These are phyloP conservation scores for Platycnemis pennipes DNA, from an alignment of 2,888 invertebrate genomes.

Conservation along the genomic window DNA sequence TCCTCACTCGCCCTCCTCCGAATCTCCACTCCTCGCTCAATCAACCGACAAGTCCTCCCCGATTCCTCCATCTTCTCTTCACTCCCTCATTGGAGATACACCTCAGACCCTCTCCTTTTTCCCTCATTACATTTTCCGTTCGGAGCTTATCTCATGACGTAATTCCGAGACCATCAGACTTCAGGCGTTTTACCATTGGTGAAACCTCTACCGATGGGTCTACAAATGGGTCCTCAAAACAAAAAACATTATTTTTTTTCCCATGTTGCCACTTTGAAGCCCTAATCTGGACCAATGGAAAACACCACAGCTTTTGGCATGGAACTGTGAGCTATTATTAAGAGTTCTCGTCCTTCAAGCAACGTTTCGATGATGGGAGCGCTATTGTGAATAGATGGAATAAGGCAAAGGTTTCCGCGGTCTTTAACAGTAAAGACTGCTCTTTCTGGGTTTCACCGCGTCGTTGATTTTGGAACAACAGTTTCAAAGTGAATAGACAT, in stretches of 20 bases:
- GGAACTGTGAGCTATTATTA: no score
- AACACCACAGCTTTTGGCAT: no score
- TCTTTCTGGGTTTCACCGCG: no score
- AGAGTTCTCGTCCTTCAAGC: neutral
- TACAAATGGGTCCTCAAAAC: neutral
- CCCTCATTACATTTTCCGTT: neutral
- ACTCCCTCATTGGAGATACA: neutral
- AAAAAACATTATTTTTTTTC: neutral
- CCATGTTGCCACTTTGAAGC: no score
- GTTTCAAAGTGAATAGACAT: no score
- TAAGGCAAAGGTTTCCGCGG: no score
- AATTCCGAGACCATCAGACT: neutral
- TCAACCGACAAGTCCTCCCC: neutral
- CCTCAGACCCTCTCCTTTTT: neutral
- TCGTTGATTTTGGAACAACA: no score
- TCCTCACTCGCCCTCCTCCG: neutral
- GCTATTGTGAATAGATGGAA: no score
- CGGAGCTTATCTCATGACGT: neutral
- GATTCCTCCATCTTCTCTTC: neutral
- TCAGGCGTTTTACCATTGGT: neutral
- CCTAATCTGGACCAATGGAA: no score
- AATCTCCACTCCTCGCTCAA: neutral
- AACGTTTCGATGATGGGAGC: neutral
- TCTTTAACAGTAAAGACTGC: no score
- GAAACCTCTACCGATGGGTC: no score